These are phyloP conservation scores for Neodon shergylaensis DNA, from an alignment of 2,113 vertebrate species.

Conservation along the genomic window DNA sequence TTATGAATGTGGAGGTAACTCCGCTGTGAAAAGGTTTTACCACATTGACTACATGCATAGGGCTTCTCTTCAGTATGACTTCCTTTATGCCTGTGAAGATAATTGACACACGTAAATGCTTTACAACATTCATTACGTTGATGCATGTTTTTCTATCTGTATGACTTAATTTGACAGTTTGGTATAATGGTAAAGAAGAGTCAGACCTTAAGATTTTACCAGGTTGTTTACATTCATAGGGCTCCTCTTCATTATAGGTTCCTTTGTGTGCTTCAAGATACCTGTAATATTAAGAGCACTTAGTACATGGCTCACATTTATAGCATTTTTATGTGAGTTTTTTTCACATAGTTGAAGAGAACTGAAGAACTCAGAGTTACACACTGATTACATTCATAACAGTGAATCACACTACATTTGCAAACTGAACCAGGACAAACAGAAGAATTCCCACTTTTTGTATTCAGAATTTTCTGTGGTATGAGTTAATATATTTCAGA, in stretches of 20 bases:
- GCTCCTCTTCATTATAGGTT: not conserved
- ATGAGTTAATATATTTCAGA: not conserved
- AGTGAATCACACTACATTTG: not conserved
- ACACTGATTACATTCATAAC: not conserved
- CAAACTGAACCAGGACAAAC: not conserved
- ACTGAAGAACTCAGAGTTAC: not conserved
- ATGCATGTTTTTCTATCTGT: not conserved
- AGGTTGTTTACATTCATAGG: not conserved
- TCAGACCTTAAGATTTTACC: not conserved
- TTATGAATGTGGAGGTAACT: not conserved
- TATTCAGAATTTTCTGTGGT: not conserved
- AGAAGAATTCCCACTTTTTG: not conserved
- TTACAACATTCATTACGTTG: not conserved
- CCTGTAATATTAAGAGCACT: not conserved
- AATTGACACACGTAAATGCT: not conserved
- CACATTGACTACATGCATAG: no score
- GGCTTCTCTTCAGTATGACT: not conserved
- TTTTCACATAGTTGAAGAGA: not conserved
- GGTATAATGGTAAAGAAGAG: not conserved
- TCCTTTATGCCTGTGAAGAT: not conserved
- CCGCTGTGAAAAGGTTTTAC: no score
- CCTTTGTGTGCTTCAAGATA: not conserved
- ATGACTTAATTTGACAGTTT: not conserved
- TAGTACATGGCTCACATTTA: not conserved
- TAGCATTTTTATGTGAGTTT: not conserved